phyloP scores from a whole-genome alignment of 1,140 invertebrate species.

The Rhyacophila brunnea region DNA sequence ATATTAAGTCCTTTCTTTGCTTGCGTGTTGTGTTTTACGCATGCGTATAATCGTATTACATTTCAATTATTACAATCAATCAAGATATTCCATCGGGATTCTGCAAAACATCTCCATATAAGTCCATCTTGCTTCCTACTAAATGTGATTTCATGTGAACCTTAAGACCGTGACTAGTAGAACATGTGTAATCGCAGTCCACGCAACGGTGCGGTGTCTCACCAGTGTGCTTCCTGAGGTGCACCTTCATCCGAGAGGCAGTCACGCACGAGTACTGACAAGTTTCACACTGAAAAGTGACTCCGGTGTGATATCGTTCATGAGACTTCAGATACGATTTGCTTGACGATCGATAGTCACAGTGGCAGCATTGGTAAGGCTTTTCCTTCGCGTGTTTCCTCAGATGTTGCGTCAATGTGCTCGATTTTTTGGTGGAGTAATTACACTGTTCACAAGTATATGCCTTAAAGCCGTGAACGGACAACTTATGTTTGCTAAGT shows the following conservation, averaged over 20 bases:
- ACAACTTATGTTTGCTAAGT: conserved; percentile 15
- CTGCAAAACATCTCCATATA: too few species aligned
- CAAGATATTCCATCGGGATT: too few species aligned
- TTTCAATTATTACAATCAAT: too few species aligned
- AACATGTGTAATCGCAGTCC: conserved; percentile 11
- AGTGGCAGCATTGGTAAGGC: conserved; percentile 53
- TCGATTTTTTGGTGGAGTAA: conserved; percentile 36
- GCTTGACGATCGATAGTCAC: conserved; percentile 54
- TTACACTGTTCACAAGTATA: conserved; percentile 41
- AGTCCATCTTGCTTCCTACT: not conserved
- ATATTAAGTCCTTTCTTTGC: too few species aligned
- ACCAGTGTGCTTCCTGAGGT: conserved; percentile 10
- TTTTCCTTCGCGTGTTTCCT: conserved; percentile 53
- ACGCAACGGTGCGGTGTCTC: conserved; percentile 14
- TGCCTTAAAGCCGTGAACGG: conserved; percentile 35
- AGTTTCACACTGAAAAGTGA: conserved; percentile 16
- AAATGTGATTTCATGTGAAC: conserved; percentile 7
- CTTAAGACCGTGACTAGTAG: conserved; percentile 16
- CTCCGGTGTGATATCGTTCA: conserved; percentile 23
- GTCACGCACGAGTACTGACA: conserved; percentile 15
- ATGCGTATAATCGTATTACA: too few species aligned
- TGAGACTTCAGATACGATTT: conserved; percentile 47
- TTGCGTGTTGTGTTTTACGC: too few species aligned
- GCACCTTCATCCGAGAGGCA: not conserved
- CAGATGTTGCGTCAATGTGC: conserved; percentile 39